Percentiles rank a stretch among this genome's conserved stretches.
These are phyloP conservation scores for Zaprionus gabonicus DNA, from an alignment of 1,140 invertebrate species.

Conservation along the genomic window DNA sequence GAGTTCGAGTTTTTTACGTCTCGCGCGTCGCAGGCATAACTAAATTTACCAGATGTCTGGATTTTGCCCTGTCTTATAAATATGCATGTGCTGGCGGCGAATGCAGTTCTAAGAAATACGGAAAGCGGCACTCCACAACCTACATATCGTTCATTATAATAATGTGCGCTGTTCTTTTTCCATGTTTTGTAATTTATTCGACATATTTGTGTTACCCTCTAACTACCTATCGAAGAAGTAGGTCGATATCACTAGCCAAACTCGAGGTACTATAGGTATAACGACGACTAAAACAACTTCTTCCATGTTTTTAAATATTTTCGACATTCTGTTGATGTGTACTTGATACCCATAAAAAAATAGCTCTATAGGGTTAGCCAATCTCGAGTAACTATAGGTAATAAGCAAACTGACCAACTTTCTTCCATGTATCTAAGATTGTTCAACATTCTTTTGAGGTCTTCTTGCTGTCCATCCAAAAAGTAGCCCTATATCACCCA, in stretches of 20 bases:
- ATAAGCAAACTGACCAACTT: no score
- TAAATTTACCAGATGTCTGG: slow-evolving; percentile 63
- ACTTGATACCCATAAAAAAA: no score
- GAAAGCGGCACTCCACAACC: slow-evolving; percentile 10
- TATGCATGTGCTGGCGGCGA: slow-evolving; percentile 34
- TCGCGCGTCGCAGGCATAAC: slow-evolving; percentile 31
- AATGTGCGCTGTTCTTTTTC: not conserved
- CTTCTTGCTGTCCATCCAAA: not conserved
- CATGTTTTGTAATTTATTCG: not conserved
- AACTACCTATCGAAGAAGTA: not conserved
- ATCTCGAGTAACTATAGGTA: no score
- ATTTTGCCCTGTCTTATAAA: slow-evolving; percentile 45
- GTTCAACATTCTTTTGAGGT: not conserved
- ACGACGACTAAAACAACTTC: no score
- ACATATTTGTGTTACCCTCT: not conserved
- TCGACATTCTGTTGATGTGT: no score
- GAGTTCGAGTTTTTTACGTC: slow-evolving; percentile 16
- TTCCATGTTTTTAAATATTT: no score
- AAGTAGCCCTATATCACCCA: not conserved
- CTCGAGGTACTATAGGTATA: not conserved
- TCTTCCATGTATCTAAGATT: not conserved
- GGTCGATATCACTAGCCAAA: not conserved
- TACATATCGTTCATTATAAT: slow-evolving; percentile 4
- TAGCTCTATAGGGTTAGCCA: no score
- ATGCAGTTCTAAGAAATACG: not conserved